These are phyloP conservation scores for Apis laboriosa DNA, from an alignment of 1,140 invertebrate species.

Conservation along the genomic window DNA sequence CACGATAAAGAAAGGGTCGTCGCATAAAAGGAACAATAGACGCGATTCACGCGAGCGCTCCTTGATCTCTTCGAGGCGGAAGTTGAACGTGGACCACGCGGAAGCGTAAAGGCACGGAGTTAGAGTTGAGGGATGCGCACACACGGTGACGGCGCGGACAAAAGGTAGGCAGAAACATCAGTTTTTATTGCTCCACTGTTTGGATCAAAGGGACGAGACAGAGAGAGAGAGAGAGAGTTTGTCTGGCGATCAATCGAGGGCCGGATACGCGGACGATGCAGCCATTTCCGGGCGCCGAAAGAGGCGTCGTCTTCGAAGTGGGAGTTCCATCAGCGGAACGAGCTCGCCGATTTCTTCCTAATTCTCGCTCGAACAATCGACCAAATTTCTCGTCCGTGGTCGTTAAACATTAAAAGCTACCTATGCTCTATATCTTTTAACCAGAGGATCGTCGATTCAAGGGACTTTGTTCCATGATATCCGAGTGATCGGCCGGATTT, in stretches of 20 bases:
- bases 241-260: conserved; percentile 13
- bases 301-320: background rate
- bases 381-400: background rate
- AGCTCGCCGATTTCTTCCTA: conserved; percentile 21
- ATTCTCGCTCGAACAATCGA: conserved; percentile 21
- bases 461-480: background rate
- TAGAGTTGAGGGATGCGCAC: conserved; percentile 29
- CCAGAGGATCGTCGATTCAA: background rate
- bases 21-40: background rate
- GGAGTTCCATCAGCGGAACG: conserved; percentile 1
- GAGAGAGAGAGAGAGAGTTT: conserved; percentile 3
- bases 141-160: conserved; percentile 45
- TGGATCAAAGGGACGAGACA: background rate
- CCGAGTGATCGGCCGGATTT: background rate
- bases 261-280: background rate
- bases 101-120: background rate
- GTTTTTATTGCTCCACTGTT: conserved; percentile 49
- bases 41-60: background rate
- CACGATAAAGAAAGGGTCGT: background rate
- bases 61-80: conserved; percentile 18
- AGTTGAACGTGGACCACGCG: background rate
- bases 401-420: background rate
- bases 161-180: conserved; percentile 66
- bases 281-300: conserved; percentile 15
- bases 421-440: background rate